phyloP scores from a whole-genome alignment of 2,888 invertebrate species.

The Papilio protenor region DNA sequence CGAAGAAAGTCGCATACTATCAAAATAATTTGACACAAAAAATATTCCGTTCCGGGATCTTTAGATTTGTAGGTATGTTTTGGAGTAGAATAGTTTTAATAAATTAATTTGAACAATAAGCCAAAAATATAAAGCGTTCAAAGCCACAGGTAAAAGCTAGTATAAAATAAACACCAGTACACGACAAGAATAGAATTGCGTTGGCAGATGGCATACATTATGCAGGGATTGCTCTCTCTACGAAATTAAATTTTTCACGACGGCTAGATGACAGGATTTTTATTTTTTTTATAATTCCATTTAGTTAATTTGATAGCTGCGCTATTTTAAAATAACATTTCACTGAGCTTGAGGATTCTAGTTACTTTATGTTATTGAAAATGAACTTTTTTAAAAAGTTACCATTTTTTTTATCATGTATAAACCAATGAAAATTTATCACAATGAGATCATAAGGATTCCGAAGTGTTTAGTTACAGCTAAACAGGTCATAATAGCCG shows the following conservation, averaged over 20 bases:
- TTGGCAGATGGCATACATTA: conserved; percentile 71
- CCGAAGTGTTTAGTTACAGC: no score
- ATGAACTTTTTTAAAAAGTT: background rate
- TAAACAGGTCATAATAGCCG: no score
- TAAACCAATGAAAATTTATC: no score
- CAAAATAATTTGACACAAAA: no score
- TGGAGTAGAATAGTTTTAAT: background rate
- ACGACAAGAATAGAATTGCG: conserved; percentile 29
- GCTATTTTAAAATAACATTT: conserved; percentile 2
- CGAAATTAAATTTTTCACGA: conserved; percentile 75
- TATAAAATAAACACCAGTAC: conserved; percentile 1
- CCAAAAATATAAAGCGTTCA: background rate
- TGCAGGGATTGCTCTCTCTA: conserved; percentile 73
- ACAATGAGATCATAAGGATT: background rate
- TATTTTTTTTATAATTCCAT: conserved; percentile 7
- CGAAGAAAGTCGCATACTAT: no score
- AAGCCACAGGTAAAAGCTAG: background rate
- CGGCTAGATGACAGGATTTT: conserved; percentile 12
- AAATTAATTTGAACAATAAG: background rate
- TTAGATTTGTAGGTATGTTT: background rate
- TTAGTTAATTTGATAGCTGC: conserved; percentile 8
- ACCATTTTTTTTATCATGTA: no score
- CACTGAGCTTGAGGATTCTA: background rate
- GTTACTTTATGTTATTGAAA: background rate
- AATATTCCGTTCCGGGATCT: background rate